Conservation (phyloP, 1,140 invertebrate species). For the Lordiphosa clarofinis region DNA sequence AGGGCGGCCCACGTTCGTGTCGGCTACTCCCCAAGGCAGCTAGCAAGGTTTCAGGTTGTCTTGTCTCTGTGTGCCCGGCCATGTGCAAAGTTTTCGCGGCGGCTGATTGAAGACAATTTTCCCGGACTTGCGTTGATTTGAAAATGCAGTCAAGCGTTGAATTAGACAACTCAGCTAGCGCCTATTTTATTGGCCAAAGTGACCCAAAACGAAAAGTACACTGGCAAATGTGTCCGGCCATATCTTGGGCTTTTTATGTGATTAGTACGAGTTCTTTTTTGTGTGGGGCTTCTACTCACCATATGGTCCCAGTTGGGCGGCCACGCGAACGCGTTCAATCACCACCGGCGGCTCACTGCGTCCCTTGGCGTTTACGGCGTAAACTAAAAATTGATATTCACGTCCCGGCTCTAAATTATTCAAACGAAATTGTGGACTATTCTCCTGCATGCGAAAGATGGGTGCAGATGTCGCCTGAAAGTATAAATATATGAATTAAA, state of each 20-base stretch:
- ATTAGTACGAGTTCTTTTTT: constrained; percentile 29
- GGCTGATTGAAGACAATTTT: constrained; percentile 75
- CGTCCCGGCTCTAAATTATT: constrained; percentile 84
- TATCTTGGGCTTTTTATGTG: constrained; percentile 63
- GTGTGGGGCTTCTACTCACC: constrained; percentile 54
- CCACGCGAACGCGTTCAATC: constrained; percentile 82
- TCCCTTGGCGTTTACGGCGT: constrained; percentile 87
- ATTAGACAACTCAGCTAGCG: constrained; percentile 61
- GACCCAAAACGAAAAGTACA: constrained; percentile 41
- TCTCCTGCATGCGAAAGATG: constrained; percentile 83
- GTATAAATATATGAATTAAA: constrained; percentile 17
- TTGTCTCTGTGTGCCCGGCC: constrained; percentile 17
- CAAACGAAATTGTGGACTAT: constrained; percentile 84
- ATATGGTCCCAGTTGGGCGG: constrained; percentile 80
- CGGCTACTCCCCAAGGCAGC: constrained; percentile 5
- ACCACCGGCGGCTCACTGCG: constrained; percentile 84
- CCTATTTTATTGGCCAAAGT: constrained; percentile 55
- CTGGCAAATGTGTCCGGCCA: constrained; percentile 24
- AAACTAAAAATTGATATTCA: constrained; percentile 85
- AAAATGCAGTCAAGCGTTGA: constrained; percentile 74
- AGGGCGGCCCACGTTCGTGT: constrained; percentile 44
- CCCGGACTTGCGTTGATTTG: constrained; percentile 74
- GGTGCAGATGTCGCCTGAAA: constrained; percentile 80
- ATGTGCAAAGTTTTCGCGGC: constrained; percentile 71
- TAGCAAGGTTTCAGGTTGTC: constrained; percentile 33